Conservation (phyloP, 2,113 vertebrate genomes). For the Pardalotus punctatus region DNA sequence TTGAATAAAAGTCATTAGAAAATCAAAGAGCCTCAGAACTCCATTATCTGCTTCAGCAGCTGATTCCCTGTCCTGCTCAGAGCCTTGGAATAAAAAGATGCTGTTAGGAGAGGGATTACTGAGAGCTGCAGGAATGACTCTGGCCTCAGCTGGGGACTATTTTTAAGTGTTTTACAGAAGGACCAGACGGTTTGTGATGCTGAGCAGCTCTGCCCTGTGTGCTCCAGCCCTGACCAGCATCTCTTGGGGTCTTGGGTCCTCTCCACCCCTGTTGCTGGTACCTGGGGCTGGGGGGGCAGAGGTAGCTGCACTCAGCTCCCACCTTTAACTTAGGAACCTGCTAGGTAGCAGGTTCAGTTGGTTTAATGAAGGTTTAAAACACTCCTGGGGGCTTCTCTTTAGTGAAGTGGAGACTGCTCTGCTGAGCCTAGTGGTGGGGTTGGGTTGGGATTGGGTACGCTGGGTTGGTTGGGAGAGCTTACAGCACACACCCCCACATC, state of each 20-base stretch:
- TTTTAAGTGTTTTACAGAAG: neutral
- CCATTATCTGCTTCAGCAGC: conserved; percentile 26
- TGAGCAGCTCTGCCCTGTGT: neutral
- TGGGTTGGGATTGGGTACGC: fast-evolving
- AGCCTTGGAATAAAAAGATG: neutral
- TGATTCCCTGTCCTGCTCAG: neutral
- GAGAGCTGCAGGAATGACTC: fast-evolving
- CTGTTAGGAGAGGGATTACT: neutral
- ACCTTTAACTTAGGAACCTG: too few species aligned
- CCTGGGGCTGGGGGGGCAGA: fast-evolving
- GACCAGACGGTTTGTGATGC: neutral
- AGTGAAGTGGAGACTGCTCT: neutral
- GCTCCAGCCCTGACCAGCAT: fast-evolving
- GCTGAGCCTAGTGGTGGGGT: fast-evolving
- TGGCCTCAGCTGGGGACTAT: neutral
- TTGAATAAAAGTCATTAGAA: conserved; percentile 13
- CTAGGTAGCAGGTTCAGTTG: fast-evolving
- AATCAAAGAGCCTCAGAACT: conserved; percentile 44
- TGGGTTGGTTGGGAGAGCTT: neutral
- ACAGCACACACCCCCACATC: fast-evolving
- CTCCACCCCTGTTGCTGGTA: neutral
- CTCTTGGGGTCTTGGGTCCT: fast-evolving
- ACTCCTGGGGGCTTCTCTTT: neutral
- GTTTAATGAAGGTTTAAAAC: neutral
- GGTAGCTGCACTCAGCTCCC: neutral